phyloP scores from a whole-genome alignment of 2,113 vertebrate species.

The Bettongia penicillata region DNA sequence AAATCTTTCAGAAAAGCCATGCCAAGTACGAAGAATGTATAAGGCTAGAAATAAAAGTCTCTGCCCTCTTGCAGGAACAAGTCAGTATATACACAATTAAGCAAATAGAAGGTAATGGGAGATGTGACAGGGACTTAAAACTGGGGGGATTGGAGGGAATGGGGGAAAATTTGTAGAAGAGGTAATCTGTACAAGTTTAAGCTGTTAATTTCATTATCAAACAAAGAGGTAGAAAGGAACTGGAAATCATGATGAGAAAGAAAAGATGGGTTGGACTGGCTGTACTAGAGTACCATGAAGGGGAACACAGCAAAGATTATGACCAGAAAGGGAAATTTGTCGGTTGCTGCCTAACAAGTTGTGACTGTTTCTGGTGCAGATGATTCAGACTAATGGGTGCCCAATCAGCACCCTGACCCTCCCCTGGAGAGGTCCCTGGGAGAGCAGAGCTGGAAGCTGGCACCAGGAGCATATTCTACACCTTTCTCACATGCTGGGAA shows the following conservation, averaged over 20 bases:
- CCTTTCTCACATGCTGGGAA: neutral
- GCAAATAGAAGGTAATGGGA: too few species aligned
- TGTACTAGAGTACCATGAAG: neutral
- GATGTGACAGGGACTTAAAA: too few species aligned
- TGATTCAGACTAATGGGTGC: neutral
- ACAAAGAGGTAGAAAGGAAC: neutral
- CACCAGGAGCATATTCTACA: neutral
- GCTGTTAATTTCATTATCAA: neutral
- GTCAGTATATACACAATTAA: too few species aligned
- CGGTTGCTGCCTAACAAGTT: neutral
- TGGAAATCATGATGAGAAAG: neutral
- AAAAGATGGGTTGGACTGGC: neutral
- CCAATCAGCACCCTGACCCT: neutral
- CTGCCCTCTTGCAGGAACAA: too few species aligned
- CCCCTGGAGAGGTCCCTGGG: neutral
- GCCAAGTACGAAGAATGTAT: neutral
- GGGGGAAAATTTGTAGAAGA: too few species aligned
- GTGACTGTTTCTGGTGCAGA: neutral
- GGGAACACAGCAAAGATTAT: neutral
- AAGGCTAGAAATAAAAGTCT: too few species aligned
- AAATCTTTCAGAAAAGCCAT: constrained; percentile 36
- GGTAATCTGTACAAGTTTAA: neutral
- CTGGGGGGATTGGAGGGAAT: too few species aligned
- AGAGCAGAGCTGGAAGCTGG: neutral
- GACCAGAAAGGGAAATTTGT: neutral